Conservation (phyloP, 2,113 vertebrate species). For the Edolisoma coerulescens region DNA sequence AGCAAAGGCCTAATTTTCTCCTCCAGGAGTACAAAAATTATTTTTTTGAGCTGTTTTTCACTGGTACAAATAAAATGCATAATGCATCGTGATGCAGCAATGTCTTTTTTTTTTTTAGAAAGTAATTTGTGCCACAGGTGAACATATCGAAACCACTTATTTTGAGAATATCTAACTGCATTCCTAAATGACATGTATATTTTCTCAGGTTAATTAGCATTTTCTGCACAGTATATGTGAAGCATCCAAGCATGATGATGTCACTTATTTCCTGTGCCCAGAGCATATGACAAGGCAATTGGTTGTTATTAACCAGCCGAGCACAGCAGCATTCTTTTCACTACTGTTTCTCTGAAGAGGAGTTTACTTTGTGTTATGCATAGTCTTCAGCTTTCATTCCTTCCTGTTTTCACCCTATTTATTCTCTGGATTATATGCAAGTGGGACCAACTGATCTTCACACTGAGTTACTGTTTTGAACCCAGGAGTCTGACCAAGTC, state of each 20-base stretch:
- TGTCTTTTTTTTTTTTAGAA: neutral
- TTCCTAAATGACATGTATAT: neutral
- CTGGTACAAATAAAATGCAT: neutral
- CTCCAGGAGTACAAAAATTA: fast-evolving
- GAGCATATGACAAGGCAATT: neutral
- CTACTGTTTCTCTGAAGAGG: neutral
- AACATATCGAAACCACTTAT: neutral
- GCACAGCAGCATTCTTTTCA: neutral
- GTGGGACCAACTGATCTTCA: neutral
- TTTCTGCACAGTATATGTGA: neutral
- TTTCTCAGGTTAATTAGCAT: neutral
- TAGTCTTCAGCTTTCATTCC: neutral
- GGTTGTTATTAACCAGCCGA: neutral
- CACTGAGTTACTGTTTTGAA: neutral
- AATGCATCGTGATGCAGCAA: neutral
- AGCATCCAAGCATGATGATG: neutral
- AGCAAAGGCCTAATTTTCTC: neutral
- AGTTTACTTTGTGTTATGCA: neutral
- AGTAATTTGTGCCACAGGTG: neutral
- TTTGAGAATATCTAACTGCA: neutral
- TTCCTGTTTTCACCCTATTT: neutral
- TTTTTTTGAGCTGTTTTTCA: neutral
- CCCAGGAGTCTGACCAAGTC: neutral
- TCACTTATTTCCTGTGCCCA: neutral
- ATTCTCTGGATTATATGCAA: neutral